Percentiles rank a stretch among this genome's conserved stretches.
Conservation (phyloP, 2,888 invertebrate species). For the Philonicus albiceps region DNA sequence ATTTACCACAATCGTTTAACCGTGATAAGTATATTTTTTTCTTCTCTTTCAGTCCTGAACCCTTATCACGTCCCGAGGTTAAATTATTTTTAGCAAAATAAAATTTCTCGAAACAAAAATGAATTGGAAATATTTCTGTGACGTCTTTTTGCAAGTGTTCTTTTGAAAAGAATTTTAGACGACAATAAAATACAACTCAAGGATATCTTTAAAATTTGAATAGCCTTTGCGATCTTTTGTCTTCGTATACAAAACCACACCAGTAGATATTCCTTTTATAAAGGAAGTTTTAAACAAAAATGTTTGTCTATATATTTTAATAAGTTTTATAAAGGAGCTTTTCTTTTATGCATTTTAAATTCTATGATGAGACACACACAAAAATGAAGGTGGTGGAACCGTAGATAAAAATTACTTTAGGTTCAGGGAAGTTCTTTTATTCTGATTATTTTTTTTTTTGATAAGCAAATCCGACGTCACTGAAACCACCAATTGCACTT, state of each 20-base stretch:
- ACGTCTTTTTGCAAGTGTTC: neutral
- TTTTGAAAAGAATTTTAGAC: neutral
- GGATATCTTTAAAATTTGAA: neutral
- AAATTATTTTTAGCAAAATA: neutral
- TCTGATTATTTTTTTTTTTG: neutral
- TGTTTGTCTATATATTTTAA: neutral
- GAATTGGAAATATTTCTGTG: neutral
- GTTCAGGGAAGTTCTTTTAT: neutral
- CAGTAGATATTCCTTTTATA: neutral
- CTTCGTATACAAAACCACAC: neutral
- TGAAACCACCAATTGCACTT: neutral
- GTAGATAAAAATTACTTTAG: neutral
- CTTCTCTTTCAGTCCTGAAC: neutral
- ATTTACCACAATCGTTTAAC: neutral
- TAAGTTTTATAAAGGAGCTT: neutral
- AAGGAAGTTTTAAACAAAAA: neutral
- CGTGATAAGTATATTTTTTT: neutral
- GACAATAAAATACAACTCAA: neutral
- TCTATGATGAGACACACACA: neutral
- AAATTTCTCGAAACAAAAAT: neutral
- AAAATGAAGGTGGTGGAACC: neutral
- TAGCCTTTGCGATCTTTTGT: neutral
- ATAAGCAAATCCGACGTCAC: neutral
- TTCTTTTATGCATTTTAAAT: neutral
- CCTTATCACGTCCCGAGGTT: neutral